Evolutionary conservation across 1,140 invertebrate species (phyloP).

Genomic region (Aphaenogaster floridana): DNA sequence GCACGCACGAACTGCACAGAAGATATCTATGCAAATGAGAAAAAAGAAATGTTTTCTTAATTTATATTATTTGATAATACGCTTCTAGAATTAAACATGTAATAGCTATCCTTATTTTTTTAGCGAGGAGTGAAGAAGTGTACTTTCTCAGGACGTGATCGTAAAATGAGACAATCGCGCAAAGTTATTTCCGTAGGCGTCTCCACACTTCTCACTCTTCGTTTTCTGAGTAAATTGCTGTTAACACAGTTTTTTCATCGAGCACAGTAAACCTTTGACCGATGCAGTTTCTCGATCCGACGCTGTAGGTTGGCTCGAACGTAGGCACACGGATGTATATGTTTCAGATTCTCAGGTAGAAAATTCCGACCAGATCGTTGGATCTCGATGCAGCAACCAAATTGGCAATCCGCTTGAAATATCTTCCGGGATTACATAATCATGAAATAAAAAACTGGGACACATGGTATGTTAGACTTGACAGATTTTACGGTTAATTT

Average conservation of each 20-base stretch:
- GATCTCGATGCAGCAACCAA: slow-evolving; percentile 86
- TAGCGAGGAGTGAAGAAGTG: neutral
- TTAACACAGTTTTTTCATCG: slow-evolving; percentile 12
- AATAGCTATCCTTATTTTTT: neutral
- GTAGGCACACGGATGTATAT: slow-evolving; percentile 83
- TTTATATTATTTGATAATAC: neutral
- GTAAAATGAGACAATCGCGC: neutral
- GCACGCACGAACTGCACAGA: neutral
- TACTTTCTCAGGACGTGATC: neutral
- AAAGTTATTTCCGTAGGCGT: neutral
- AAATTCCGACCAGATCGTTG: slow-evolving; percentile 80
- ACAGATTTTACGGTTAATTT: neutral
- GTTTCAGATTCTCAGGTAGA: slow-evolving; percentile 86
- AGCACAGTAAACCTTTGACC: slow-evolving; percentile 73
- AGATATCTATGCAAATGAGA: neutral
- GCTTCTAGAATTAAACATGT: neutral
- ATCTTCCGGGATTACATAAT: slow-evolving; percentile 47
- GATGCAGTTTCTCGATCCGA: slow-evolving; percentile 88
- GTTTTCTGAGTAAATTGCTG: neutral
- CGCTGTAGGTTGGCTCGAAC: slow-evolving; percentile 84
- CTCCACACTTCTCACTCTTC: neutral
- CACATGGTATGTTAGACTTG: neutral
- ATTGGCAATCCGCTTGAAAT: slow-evolving; percentile 64
- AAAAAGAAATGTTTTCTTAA: neutral
- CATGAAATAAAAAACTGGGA: neutral